Evolutionary conservation across 2,888 invertebrate genomes (phyloP).

Genomic region (Melikaiella ostensackeni): DNA sequence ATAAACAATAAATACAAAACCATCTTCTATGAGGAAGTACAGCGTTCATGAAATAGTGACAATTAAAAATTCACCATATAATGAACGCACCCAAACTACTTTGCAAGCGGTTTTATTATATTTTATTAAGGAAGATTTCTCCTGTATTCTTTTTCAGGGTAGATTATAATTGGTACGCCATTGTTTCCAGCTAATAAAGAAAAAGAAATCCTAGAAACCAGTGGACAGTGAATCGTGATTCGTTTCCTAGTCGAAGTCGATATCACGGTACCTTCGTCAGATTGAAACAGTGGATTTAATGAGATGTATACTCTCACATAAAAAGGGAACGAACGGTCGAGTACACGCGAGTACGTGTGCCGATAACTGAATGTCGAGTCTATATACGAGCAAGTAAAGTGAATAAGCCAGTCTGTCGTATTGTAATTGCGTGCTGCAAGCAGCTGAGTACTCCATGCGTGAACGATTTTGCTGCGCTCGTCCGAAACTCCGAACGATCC

Average conservation of each 20-base stretch:
- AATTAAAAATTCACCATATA: too few species aligned
- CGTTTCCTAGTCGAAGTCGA: constrained; percentile 50
- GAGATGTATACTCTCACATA: constrained; percentile 51
- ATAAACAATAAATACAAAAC: too few species aligned
- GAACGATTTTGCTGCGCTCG: constrained; percentile 65
- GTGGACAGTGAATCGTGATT: constrained; percentile 63
- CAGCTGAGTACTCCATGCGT: constrained; percentile 67
- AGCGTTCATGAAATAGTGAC: too few species aligned
- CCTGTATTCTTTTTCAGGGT: not conserved
- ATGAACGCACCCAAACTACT: too few species aligned
- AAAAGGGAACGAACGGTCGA: constrained; percentile 44
- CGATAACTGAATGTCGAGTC: constrained; percentile 28
- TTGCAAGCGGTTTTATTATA: too few species aligned
- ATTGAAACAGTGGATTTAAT: constrained; percentile 54
- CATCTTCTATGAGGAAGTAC: too few species aligned
- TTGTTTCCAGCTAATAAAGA: constrained; percentile 26
- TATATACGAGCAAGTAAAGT: constrained; percentile 18
- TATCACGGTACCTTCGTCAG: constrained; percentile 48
- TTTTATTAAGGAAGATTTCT: not conserved
- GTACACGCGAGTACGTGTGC: constrained; percentile 17
- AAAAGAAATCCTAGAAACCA: constrained; percentile 22
- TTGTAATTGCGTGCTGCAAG: constrained; percentile 66
- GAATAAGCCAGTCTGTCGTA: constrained; percentile 56
- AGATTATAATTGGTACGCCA: constrained; percentile 3
- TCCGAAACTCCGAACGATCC: constrained; percentile 67